A percentile compares a stretch with the other conserved stretches of the same genome.
Conservation (phyloP, 2,888 invertebrate species). For the Zhuqinia jingwanae region DNA sequence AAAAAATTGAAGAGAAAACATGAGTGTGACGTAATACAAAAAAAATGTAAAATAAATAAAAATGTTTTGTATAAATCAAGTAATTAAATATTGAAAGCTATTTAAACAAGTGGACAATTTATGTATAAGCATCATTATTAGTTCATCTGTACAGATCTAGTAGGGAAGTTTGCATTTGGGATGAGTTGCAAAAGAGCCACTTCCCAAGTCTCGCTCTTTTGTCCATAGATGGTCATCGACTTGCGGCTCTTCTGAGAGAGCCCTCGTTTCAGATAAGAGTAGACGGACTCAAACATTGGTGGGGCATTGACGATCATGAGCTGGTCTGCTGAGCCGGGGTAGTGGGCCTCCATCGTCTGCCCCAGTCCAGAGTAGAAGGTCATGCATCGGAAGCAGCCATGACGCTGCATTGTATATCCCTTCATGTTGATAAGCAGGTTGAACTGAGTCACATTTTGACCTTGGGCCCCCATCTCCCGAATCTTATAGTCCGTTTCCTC, state of each 20-base stretch:
- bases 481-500: not conserved
- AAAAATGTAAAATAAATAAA: too few relatives aligned
- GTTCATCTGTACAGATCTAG: too few relatives aligned
- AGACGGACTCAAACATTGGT: slow-evolving; percentile 9
- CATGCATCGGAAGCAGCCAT: slow-evolving; percentile 15
- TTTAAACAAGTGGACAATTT: too few relatives aligned
- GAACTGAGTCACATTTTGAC: not conserved
- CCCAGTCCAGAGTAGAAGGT: not conserved
- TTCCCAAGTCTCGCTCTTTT: not conserved
- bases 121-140: too few relatives aligned
- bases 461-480: not conserved
- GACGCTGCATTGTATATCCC: not conserved
- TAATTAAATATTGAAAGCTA: too few relatives aligned
- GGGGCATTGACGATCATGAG: slow-evolving; percentile 5
- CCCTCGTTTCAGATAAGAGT: not conserved
- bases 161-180: too few relatives aligned
- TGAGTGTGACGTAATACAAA: too few relatives aligned
- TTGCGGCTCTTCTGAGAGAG: not conserved
- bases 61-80: too few relatives aligned
- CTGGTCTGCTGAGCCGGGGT: not conserved
- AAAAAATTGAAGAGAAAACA: too few relatives aligned
- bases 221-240: not conserved
- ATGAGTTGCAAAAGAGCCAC: too few relatives aligned
- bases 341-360: slow-evolving; percentile 3
- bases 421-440: slow-evolving; percentile 1